A percentile compares a stretch with the other conserved stretches of the same genome.
These are phyloP conservation scores for Ametastegia equiseti DNA, from an alignment of 2,888 invertebrate species.

Conservation along the genomic window DNA sequence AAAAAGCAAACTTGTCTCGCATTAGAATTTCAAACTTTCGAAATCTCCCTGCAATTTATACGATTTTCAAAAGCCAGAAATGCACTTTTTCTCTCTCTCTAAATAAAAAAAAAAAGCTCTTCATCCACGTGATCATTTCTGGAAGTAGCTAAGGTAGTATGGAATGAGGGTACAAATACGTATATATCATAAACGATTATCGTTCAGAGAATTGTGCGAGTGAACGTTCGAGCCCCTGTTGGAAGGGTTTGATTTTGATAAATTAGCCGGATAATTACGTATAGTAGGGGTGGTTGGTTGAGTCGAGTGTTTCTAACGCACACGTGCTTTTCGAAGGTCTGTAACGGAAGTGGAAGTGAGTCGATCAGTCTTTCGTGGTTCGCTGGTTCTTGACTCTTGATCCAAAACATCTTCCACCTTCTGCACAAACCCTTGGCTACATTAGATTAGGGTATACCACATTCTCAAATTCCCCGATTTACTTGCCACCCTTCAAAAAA, in stretches of 20 bases:
- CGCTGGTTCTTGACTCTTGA: conserved; percentile 33
- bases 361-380: conserved; percentile 46
- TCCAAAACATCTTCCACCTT: conserved; percentile 51
- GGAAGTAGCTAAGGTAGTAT: no score
- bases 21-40: background rate
- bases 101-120: no score
- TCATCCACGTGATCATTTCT: no score
- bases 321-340: background rate
- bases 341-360: conserved; percentile 33
- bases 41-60: background rate
- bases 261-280: conserved; percentile 32
- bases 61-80: no score
- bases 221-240: background rate
- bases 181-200: background rate
- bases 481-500: no score
- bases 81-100: no score
- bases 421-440: background rate
- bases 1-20: no score
- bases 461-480: background rate
- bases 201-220: background rate
- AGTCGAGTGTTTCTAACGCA: conserved; percentile 36
- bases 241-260: conserved; percentile 41
- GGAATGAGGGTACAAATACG: no score
- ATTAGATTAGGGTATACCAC: no score
- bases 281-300: background rate